These are phyloP conservation scores for Baryphthengus martii DNA, from an alignment of 2,113 vertebrate genomes.

Conservation along the genomic window DNA sequence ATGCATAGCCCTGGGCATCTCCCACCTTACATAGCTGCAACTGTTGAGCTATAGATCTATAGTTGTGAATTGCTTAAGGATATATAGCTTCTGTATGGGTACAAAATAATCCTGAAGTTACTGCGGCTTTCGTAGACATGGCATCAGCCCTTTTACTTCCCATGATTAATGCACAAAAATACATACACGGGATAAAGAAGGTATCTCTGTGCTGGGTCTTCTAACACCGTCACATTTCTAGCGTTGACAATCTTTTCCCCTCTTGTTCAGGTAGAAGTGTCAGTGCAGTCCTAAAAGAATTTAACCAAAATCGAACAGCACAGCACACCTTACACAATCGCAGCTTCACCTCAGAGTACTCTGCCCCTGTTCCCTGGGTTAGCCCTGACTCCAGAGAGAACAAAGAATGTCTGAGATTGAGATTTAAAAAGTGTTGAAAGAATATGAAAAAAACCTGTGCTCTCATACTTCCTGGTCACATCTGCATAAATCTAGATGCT, in stretches of 20 bases:
- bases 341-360: not conserved
- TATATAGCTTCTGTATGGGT: not conserved
- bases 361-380: not conserved
- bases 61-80: not conserved
- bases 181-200: not conserved
- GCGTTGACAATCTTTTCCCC: not conserved
- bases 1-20: not conserved
- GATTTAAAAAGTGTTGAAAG: constrained; percentile 5
- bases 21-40: not conserved
- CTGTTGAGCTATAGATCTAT: not conserved
- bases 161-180: not conserved
- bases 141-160: not conserved
- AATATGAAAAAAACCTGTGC: not conserved
- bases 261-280: not conserved
- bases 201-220: not conserved
- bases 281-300: not conserved
- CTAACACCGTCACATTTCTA: not conserved
- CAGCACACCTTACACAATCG: not conserved
- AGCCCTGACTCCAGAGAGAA: not conserved
- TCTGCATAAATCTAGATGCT: not conserved
- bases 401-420: not conserved
- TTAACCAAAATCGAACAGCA: not conserved
- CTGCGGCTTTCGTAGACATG: not conserved
- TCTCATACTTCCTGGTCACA: not conserved
- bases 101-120: not conserved